Evolutionary conservation across 2,888 invertebrate species (phyloP), one percentile per base, ranked within the genome.

Genomic region (Pseudolycoriella hygida): DNA sequence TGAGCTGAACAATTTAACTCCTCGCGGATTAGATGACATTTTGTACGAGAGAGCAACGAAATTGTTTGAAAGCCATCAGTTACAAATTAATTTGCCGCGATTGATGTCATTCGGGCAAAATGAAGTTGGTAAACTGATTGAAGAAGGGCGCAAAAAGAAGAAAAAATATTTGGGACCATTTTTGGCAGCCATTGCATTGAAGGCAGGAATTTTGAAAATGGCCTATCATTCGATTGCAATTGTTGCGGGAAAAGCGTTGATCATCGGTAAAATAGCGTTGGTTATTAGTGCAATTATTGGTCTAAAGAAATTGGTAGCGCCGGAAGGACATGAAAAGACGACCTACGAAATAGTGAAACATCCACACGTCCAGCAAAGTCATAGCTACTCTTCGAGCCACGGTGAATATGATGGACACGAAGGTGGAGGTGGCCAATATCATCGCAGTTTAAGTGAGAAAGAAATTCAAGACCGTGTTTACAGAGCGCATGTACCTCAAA

Each of bases 271-370:
- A 68, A 81, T 87, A 59, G 87, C 87, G 20, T 66, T 88, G 25
- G 69, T 86, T 47, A 68, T 87, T 46, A 80, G 82, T 50, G 79
- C 79, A 17, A 80, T 87, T 51, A 77, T 87, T 52, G 86, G 82
- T 0, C 66, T 87, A 45, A 86, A 86, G 68, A 84, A 85, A 55
- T 67, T 87, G 30, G 74, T 86, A 20, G 73, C 76, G 5, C 70
- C 70, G 43, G 80, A 77, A 50, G 74, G 76, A 15, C 74, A 77
- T 48, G 81, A 84, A 55, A 83, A 83, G 61, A 85, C 84, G 1
- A 85, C 85, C 4, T 80, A 85, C 52, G 86, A 87, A 64, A 84
- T 87, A 53, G 79, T 87, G 45, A 86, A 86, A 60, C 80, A 85
- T 62, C 87, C 86, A n/a, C 79, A 82, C 56, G 76, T 84, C 45